Percentiles rank a stretch among this genome's conserved stretches.
These are phyloP conservation scores for Drosophila testacea DNA, from an alignment of 2,888 invertebrate genomes.

Conservation along the genomic window DNA sequence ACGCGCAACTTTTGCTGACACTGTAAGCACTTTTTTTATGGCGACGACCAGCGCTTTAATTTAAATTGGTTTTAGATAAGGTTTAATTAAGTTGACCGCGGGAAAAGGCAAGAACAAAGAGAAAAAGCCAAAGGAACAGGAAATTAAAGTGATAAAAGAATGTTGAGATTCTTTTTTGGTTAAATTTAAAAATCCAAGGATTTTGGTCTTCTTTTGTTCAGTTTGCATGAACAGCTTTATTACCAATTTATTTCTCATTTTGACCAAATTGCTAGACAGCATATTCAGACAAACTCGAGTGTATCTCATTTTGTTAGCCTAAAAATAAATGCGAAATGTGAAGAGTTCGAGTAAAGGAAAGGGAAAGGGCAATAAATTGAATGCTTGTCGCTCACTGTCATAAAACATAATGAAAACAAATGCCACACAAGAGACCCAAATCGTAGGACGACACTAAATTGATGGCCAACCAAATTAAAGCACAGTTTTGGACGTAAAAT, in stretches of 20 bases:
- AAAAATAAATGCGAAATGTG: conserved; percentile 2
- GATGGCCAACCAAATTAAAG: conserved; percentile 53
- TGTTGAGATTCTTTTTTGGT: not conserved
- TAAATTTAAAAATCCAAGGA: not conserved
- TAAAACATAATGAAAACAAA: conserved; percentile 52
- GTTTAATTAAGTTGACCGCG: conserved; percentile 47
- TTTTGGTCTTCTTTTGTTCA: not conserved
- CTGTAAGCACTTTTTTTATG: conserved; percentile 48
- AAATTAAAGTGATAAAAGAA: not conserved
- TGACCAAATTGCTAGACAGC: not conserved
- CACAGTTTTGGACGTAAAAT: conserved; percentile 36
- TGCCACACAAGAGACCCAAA: conserved; percentile 33
- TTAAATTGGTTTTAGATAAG: conserved; percentile 73
- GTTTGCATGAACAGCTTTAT: conserved; percentile 10
- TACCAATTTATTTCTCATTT: conserved; percentile 11
- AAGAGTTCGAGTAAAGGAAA: not conserved
- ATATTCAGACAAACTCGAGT: conserved; percentile 1
- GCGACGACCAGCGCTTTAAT: conserved; percentile 53
- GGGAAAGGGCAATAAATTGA: conserved; percentile 28
- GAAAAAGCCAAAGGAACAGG: not conserved
- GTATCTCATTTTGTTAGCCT: conserved; percentile 1
- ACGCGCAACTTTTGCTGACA: conserved; percentile 31
- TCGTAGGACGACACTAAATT: conserved; percentile 28
- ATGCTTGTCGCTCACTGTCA: conserved; percentile 34
- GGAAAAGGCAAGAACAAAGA: conserved; percentile 8